Base-by-base conservation (phyloP, 2,888 invertebrate genomes). In the Eupithecia tripunctaria region DNA sequence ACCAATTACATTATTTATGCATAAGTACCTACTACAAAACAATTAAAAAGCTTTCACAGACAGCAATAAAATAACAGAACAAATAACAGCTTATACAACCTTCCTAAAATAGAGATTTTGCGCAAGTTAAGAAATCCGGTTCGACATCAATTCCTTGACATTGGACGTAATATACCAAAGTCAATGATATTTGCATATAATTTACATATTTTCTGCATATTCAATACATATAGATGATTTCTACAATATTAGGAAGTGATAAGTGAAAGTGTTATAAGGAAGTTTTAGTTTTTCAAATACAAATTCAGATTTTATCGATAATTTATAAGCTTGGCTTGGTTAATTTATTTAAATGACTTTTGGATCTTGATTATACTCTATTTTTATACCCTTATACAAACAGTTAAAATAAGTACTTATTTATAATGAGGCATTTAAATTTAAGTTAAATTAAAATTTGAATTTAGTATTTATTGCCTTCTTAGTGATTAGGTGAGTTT, bases 121-220 rank as follows among this genome's bases (percentile, higher is more conserved):
- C 25, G 25, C 56, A 56, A 25, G 56, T 25, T 14, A 14, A 14
- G 1, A 38, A 68, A 27, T 67, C 70, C 70, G 73, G 70, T 73
- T 65, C 38, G 62, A 63, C 21, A 36, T 68, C 56, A 63, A 71
- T 74, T 68, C 63, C 12, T 74, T 74, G 74, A 74, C 74, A 74
- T 74, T 74, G 67, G 67, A 71, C 71, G 62, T 41, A 38, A 63
- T 36, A 18, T n/a, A 56, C n/a, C 62, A 63, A 74, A 67, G 71
- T 67, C 66, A 27, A 71, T 68, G 62, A 25, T 56, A 69, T 69
- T 74, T 59, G 63, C 66, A 74, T 74, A 41, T 41, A 63, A 74
- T 74, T 63, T 63, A 32, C 62, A 63, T 63, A 63, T n/a, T 25
- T 56, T 56, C 56, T 66, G 27, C 65, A 74, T 71, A 67, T 70